Evolutionary conservation across 2,888 invertebrate species (phyloP), one percentile per base, ranked within the genome.

Genomic region (Cylloceria caligata): DNA sequence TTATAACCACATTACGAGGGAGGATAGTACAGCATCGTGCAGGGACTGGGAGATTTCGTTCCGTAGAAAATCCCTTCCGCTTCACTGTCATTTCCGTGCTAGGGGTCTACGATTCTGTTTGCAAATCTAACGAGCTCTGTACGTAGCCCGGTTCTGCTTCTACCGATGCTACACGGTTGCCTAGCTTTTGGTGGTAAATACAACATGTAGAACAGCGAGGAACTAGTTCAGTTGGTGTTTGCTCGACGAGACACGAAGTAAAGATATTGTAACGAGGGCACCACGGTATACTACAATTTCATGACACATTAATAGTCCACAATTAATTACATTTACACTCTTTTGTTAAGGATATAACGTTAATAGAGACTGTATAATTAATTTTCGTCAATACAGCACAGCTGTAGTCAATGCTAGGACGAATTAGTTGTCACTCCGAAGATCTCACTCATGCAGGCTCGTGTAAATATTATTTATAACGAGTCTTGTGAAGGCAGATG

Each of bases 51-150:
- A 64, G 1, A 24, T 67, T 19, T 49, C 49, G 16, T 30, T 13
- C 19, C 19, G 19, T 19, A 19, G 16, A 34, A 67, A 67, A 49
- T 67, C 2, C n/a, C 1, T 16, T 11, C 2, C 19, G 47, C 47
- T n/a, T 34, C 49, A 11, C 49, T 27, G 47, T 67, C 45, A 67
- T 27, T 67, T 47, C 3, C 47, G 16, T n/a, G 16, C 3, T 16
- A 7, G n/a, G 45, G 42, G n/a, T 30, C 64, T 67, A 34, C 34
- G 19, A 67, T 49, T 67, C 67, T 47, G 49, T 67, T 67, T 67
- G 49, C 67, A 5, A 67, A 67, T 49, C 67, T 67, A 67, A 67
- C 67, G 67, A 67, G 49, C 67, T 34, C 47, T 47, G 30, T 49
- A 30, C 49, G 67, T 49, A 49, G 4, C 16, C 16, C 49, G 16